Base-by-base conservation (phyloP, 2,113 vertebrate genomes). In the Erythrolamprus reginae region DNA sequence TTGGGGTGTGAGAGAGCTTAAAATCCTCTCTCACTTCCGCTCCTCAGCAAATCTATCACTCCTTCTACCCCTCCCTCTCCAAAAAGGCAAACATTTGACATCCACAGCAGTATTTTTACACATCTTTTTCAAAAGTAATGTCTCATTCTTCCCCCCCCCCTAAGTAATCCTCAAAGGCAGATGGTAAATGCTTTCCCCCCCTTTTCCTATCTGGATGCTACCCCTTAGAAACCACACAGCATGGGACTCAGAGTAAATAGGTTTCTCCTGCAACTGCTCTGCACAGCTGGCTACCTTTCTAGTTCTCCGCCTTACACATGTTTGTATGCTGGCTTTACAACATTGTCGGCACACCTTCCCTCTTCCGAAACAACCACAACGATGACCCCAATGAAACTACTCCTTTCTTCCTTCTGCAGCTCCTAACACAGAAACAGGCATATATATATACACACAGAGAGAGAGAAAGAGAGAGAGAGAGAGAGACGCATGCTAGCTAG, bases 171-270 rank as follows among this genome's bases (percentile, higher is more conserved):
- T 89, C 15, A 1, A 92, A 91, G 86, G 51, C 24, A 65, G 52
- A 51, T 38, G 89, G 48, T 92, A 91, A 93, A 93, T 24, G 7
- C 58, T 93, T 93, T 58, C 89, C 53, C 45, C 45, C 45, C 45
- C 45, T 15, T 55, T 89, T 56, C 45, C 38, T 77, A 19, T 56
- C 58, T 47, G 65, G 90, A 84, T n/a, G 90, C 92, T 91, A 50
- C 61, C 89, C 61, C 90, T 90, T 1, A 52, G 56, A 55, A 86
- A 48, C 0, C 26, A 1, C 82, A 53, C 88, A 93, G 77, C 92
- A 86, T 70, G 70, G 86, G 93, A 91, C 91, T 28, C 12, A 90
- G 93, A 95, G 95, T 91, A 94, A 94, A 94, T 92, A 95, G 90
- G 89, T 94, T 87, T 89, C 84, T 94, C 90, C 88, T 61, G 85